phyloP scores from a whole-genome alignment of 1,140 invertebrate genomes.

The Cepaea nemoralis region DNA sequence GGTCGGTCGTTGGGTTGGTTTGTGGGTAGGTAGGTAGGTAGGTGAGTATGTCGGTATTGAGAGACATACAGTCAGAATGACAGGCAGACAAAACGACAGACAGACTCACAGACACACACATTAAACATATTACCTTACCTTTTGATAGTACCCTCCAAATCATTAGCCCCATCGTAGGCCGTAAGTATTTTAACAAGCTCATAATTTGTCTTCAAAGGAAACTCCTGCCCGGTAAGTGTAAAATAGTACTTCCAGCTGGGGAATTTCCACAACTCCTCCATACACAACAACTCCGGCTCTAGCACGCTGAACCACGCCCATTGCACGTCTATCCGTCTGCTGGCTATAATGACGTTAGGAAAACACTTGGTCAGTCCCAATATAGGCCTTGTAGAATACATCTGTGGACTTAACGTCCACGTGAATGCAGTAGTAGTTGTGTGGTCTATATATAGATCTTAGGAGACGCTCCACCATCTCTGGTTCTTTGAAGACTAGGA shows the following conservation, averaged over 20 bases:
- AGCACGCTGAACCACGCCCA: slow-evolving; percentile 50
- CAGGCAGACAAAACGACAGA: no score
- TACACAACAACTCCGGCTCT: slow-evolving; percentile 51
- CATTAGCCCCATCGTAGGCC: slow-evolving; percentile 55
- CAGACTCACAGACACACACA: no score
- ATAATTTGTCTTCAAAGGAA: slow-evolving; percentile 60
- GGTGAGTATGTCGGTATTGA: no score
- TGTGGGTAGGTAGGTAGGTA: no score
- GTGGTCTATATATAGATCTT: slow-evolving; percentile 63
- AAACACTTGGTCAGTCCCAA: slow-evolving; percentile 55
- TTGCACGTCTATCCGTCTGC: slow-evolving; percentile 31
- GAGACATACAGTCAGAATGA: no score
- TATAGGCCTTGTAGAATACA: slow-evolving; percentile 41
- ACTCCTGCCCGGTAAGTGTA: slow-evolving; percentile 62
- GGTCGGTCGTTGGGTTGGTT: no score
- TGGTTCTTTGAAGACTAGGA: slow-evolving; percentile 57
- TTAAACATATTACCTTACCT: no score
- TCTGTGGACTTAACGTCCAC: slow-evolving; percentile 57
- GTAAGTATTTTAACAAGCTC: slow-evolving; percentile 56
- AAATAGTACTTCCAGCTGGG: slow-evolving; percentile 61
- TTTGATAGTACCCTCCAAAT: slow-evolving; percentile 43
- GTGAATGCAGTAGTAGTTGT: slow-evolving; percentile 69
- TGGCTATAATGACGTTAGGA: slow-evolving; percentile 58
- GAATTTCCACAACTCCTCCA: slow-evolving; percentile 46
- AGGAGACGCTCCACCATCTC: slow-evolving; percentile 62